A percentile compares a stretch with the other conserved stretches of the same genome.
Evolutionary conservation across 1,140 invertebrate genomes (phyloP).

Genomic region (Zaprionus vittiger): DNA sequence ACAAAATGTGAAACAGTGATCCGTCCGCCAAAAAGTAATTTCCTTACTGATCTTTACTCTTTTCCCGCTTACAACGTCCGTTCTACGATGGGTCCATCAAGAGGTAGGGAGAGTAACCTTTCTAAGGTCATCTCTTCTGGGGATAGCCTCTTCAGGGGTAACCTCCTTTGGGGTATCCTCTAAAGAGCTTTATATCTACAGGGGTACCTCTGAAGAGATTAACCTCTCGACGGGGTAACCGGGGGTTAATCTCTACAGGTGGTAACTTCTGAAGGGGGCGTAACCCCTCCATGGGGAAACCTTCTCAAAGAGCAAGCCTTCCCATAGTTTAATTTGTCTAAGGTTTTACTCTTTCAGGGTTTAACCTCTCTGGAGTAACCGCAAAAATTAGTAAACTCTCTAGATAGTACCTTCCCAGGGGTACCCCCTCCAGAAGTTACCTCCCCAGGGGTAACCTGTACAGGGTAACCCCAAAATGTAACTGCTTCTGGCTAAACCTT

Average conservation of each 20-base stretch:
- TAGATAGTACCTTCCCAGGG: too few relatives aligned
- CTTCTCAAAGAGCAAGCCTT: too few relatives aligned
- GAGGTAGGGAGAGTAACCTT: not conserved
- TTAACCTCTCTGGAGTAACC: too few relatives aligned
- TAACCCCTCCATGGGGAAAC: not conserved
- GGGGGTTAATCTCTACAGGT: not conserved
- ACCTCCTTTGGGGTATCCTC: not conserved
- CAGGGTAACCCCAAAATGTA: not conserved
- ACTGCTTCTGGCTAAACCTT: not conserved
- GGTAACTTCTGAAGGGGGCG: not conserved
- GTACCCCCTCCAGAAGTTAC: too few relatives aligned
- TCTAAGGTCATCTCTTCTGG: not conserved
- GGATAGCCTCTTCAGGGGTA: not conserved
- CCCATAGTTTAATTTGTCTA: too few relatives aligned
- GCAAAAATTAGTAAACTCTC: too few relatives aligned
- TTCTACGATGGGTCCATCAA: not conserved
- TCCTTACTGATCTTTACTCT: not conserved
- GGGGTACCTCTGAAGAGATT: too few relatives aligned
- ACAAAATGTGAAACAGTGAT: constrained; percentile 20
- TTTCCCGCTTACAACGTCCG: not conserved
- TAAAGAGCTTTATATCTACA: not conserved
- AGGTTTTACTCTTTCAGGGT: too few relatives aligned
- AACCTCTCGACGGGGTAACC: not conserved
- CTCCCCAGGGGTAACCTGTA: not conserved
- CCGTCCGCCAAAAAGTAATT: constrained; percentile 3